Evolutionary conservation across 2,113 vertebrate species (phyloP), one percentile per base, ranked within the genome.

Genomic region (Polypterus bichir): DNA sequence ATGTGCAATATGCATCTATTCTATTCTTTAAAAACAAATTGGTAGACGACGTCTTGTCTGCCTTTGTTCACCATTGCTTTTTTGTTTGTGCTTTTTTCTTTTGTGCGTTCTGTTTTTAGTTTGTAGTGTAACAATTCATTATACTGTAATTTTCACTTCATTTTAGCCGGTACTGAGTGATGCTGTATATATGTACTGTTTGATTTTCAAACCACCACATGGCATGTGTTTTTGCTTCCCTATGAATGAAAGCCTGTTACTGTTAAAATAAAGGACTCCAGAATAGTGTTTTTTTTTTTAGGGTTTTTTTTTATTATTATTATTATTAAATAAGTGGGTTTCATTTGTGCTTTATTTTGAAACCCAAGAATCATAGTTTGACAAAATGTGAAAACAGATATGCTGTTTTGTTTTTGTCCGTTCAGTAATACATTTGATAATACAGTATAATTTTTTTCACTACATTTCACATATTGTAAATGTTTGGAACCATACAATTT

Each of bases 151-250:
- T 76, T 79, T 91, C 93, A 94, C 93, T 82, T 91, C 85, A 85
- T 96, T 94, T 94, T 94, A 95, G 90, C 92, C 94, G 95, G 94
- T 98, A 96, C 95, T 92, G 91, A 91, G 90, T 93, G 91, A 92
- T 79, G 84, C 86, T 94, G 91, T 94, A 88, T 91, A 88, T 84
- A 84, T 79, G 80, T 83, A 81, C 86, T 81, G 86, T 92, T 91
- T 92, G 87, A 88, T 83, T 86, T 85, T 85, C 76, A 83, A 84
- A 89, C 78, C 86, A 92, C 86, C 90, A 91, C 86, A 85, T 90
- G 90, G 92, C 90, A 94, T 92, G 89, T 88, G 79, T 91, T 84
- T 79, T 85, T 84, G 83, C 81, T 87, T 91, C 85, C 77, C 78
- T 74, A 79, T 73, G 81, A 83, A 79, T 59, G 59, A 82, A 83